phyloP scores from a whole-genome alignment of 2,113 vertebrate species.

The Prinia subflava region DNA sequence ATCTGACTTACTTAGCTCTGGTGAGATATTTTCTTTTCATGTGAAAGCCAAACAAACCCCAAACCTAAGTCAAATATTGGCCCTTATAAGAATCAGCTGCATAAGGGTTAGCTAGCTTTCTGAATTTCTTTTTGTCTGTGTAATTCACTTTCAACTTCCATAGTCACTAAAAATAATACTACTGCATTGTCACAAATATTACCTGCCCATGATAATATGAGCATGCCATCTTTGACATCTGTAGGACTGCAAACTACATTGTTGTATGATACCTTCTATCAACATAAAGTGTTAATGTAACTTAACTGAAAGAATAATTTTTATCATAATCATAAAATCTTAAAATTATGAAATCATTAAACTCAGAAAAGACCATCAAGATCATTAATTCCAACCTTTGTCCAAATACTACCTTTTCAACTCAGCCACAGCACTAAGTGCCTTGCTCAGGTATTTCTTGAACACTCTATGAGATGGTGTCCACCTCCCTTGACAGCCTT shows the following conservation, averaged over 20 bases:
- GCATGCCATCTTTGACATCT: neutral
- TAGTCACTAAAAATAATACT: neutral
- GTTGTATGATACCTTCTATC: neutral
- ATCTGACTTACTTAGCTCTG: neutral
- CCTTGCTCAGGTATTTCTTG: neutral
- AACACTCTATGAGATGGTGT: neutral
- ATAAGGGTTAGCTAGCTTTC: neutral
- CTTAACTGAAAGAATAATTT: neutral
- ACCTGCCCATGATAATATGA: neutral
- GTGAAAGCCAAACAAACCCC: neutral
- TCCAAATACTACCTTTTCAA: neutral
- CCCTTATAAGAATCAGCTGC: neutral
- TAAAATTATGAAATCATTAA: neutral
- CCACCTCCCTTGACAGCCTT: neutral
- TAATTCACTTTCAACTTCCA: neutral
- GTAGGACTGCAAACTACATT: neutral
- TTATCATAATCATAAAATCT: neutral
- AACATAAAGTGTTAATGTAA: neutral
- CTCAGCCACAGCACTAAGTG: neutral
- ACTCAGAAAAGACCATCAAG: neutral
- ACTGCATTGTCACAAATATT: neutral
- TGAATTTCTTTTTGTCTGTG: neutral
- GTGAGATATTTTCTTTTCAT: neutral
- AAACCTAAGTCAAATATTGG: neutral
- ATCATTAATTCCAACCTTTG: neutral